Percentiles rank a stretch among this genome's conserved stretches.
phyloP scores from a whole-genome alignment of 2,888 invertebrate genomes.

The Callyntrura sp. region DNA sequence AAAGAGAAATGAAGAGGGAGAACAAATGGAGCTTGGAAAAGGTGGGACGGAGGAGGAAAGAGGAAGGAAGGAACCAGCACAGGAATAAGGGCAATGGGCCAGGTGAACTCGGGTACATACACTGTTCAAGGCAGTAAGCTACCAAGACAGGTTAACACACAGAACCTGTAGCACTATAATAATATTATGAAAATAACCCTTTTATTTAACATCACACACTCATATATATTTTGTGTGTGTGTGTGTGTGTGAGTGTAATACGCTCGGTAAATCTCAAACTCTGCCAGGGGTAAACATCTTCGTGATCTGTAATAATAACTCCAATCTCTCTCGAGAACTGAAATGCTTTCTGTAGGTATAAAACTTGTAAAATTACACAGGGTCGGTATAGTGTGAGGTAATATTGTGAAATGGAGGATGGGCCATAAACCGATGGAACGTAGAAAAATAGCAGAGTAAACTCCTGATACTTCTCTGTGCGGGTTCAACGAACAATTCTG shows the following conservation, averaged over 20 bases:
- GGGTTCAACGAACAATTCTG: too few relatives aligned
- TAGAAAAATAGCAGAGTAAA: constrained; percentile 9
- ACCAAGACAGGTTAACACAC: constrained; percentile 64
- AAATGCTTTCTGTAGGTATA: background rate
- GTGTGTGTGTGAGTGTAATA: background rate
- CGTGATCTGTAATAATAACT: constrained; percentile 74
- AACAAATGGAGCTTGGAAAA: background rate
- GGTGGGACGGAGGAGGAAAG: background rate
- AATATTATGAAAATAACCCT: background rate
- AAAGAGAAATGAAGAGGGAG: background rate
- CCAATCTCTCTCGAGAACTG: constrained; percentile 58
- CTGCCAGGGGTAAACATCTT: constrained; percentile 53
- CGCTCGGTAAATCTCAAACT: constrained; percentile 8
- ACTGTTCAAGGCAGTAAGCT: constrained; percentile 39
- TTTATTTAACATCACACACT: constrained; percentile 33
- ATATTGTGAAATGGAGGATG: constrained; percentile 22
- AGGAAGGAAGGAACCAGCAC: constrained; percentile 35
- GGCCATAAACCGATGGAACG: constrained; percentile 37
- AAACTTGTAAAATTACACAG: constrained; percentile 39
- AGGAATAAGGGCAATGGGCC: constrained; percentile 67
- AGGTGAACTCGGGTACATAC: constrained; percentile 26
- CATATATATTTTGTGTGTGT: background rate
- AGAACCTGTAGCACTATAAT: constrained; percentile 36
- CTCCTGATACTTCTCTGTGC: background rate
- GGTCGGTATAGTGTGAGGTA: background rate